Percentiles rank a stretch among this genome's conserved stretches.
Evolutionary conservation across 2,888 invertebrate species (phyloP).

Genomic region (Saturnia japonica): DNA sequence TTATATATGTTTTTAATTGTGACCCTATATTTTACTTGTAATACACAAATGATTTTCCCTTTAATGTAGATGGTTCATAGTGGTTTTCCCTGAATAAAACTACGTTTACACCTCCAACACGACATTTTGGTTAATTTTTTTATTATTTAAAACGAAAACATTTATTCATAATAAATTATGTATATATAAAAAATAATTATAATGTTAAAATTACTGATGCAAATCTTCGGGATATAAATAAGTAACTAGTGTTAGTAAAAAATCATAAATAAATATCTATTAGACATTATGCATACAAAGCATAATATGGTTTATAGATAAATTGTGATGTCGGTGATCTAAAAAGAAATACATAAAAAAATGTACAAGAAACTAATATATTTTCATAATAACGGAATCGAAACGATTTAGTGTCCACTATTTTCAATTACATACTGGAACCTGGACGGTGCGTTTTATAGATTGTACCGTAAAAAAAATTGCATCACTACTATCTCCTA

Average conservation of each 20-base stretch:
- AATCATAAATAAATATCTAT: neutral
- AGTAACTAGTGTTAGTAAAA: neutral
- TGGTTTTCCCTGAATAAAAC: too few relatives aligned
- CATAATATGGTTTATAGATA: neutral
- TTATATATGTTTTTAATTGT: too few relatives aligned
- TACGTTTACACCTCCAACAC: too few relatives aligned
- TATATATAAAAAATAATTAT: neutral
- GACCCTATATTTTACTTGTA: too few relatives aligned
- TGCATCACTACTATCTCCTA: slow-evolving; percentile 34
- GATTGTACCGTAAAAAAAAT: slow-evolving; percentile 35
- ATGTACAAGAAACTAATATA: neutral
- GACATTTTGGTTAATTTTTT: too few relatives aligned
- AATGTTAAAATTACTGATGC: neutral
- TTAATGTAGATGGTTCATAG: too few relatives aligned
- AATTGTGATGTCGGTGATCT: neutral
- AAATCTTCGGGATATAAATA: too few relatives aligned
- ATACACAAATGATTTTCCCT: too few relatives aligned
- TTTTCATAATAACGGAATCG: neutral
- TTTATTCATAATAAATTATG: neutral
- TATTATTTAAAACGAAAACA: too few relatives aligned
- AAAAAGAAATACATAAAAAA: neutral
- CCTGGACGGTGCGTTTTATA: slow-evolving; percentile 43
- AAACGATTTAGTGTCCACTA: neutral
- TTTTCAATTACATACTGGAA: neutral
- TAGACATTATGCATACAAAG: neutral